Evolutionary conservation across 2,113 vertebrate species (phyloP), one percentile per base, ranked within the genome.

Genomic region (Columba janthina): DNA sequence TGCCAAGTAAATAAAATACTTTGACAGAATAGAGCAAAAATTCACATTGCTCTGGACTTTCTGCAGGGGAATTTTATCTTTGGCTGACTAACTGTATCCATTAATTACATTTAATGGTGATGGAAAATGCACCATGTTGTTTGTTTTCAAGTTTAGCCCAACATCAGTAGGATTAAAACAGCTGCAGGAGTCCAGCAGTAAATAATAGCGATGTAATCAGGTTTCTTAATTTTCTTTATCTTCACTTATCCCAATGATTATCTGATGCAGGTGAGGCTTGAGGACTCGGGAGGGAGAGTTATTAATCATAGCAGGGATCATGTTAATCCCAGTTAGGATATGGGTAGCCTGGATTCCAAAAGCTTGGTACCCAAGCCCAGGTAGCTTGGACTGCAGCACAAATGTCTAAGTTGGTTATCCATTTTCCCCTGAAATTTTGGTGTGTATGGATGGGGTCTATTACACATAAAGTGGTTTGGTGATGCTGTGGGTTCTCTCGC

Each of bases 1-100:
- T 81, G 57, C 29, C 78, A 75, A 92, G 46, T 88, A 78, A 97
- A 81, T 78, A 94, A 88, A 88, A 77, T 51, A 62, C 26, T 65
- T 84, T 13, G 14, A 11, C 54, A 85, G 90, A 73, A 57, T 2
- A 32, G 9, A 82, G 46, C 14, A 50, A 61, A 78, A 78, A 72
- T 53, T 81, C 36, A n/a, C 34, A 50, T 78, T 51, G 9, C 29
- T 66, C 2, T 57, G 77, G 48, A 89, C 62, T 88, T 87, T n/a
- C 69, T 88, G 65, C 69, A 54, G 44, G 46, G 72, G 44, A 36
- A 26, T 71, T 90, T 91, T 78, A 20, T 90, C 83, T 92, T 82
- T 87, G 62, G 38, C 25, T 93, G 74, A 54, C 32, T 86, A 91
- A 77, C 64, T 90, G 34, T n/a, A 14, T 61, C 66, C 57, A 58